Percentiles rank a stretch among this genome's conserved stretches.
Evolutionary conservation across 1,140 invertebrate species (phyloP).

Genomic region (Drosophila kohkoa): DNA sequence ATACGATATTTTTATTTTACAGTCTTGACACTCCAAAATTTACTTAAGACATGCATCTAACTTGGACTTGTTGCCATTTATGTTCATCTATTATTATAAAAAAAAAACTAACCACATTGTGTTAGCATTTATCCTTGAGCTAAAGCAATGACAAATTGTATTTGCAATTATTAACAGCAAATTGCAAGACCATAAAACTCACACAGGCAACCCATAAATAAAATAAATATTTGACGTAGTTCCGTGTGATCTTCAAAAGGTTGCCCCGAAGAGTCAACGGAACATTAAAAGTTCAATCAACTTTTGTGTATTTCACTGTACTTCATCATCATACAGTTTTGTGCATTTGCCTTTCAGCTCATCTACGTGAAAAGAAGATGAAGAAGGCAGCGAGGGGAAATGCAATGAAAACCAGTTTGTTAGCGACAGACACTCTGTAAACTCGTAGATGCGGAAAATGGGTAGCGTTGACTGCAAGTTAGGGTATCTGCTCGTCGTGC

Average conservation of each 20-base stretch:
- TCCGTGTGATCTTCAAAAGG: background rate
- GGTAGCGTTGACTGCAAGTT: background rate
- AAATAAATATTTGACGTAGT: conserved; percentile 1
- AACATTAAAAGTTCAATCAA: conserved; percentile 16
- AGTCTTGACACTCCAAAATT: too few relatives aligned
- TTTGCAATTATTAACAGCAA: background rate
- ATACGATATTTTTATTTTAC: too few relatives aligned
- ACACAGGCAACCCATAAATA: background rate
- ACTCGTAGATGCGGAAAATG: background rate
- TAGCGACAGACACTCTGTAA: background rate
- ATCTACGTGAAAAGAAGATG: background rate
- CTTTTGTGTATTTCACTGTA: background rate
- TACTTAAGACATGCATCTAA: too few relatives aligned
- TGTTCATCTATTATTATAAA: too few relatives aligned
- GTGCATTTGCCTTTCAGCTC: background rate
- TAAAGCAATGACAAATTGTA: background rate
- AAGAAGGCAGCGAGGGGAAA: background rate
- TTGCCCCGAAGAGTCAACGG: background rate
- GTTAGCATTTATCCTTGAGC: conserved; percentile 1
- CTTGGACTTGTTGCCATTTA: too few relatives aligned
- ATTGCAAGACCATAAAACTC: background rate
- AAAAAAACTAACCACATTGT: background rate
- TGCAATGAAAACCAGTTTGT: conserved; percentile 11
- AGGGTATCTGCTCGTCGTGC: conserved; percentile 1
- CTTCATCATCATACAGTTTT: background rate